Evolutionary conservation across 2,888 invertebrate species (phyloP), one percentile per base, ranked within the genome.

Genomic region (Callyntrura sp.): DNA sequence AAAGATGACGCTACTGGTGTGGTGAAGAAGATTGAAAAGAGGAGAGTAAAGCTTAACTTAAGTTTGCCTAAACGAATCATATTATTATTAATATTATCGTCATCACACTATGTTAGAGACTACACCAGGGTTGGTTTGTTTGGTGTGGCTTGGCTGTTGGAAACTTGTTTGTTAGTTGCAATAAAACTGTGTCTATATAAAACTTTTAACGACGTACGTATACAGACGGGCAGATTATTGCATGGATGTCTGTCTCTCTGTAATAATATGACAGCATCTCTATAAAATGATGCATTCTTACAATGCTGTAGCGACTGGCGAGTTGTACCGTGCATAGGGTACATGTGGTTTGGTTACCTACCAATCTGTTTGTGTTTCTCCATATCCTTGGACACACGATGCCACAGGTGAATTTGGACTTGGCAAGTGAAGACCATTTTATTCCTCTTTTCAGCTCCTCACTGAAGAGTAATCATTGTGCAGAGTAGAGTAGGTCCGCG

Each of bases 401-500:
- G 91, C 92, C 91, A 92, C 93, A 93, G 93, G 92, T 93, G 93
- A 89, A 92, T 92, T 91, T 92, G 55, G 88, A 90, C 90, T 84
- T 78, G 70, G 73, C 83, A 48, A 88, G 85, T 73, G 76, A 83
- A 83, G 51, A 81, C 35, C 86, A 89, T 55, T 88, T 17, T 86
- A 90, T 90, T 88, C 82, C 65, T 87, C 81, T 79, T 83, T 65
- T 82, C 70, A 89, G 85, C 76, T 62, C 82, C 62, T 76, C 57
- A 45, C 48, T 55, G 90, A 85, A 57, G 79, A 70, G 81, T 86
- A 35, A 35, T 35, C 3, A 35, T 6, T 35, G 78, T 68, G n/a
- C n/a, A 25, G 65, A 17, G 11, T 57, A 57, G 55, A 55, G 76
- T 65, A 25, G 14, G 68, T 83, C 5, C 20, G 57, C 76, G 78